Conservation (phyloP, 2,797 vertebrate species). For the Myotis pilosus region DNA sequence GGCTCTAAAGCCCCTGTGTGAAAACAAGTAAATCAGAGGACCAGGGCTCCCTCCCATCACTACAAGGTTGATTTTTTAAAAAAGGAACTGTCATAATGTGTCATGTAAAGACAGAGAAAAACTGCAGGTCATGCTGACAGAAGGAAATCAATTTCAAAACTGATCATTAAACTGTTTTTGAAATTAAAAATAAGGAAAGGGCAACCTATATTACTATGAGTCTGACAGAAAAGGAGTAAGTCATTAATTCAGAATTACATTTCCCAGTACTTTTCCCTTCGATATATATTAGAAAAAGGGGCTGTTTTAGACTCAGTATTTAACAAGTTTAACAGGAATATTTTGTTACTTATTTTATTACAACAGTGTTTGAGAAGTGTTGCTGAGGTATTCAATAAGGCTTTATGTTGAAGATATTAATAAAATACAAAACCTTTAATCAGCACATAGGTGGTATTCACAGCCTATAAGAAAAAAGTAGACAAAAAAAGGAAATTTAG, state of each 20-base stretch:
- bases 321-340: constrained; percentile 1
- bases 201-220: background rate
- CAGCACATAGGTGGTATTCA: background rate
- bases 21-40: background rate
- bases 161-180: constrained; percentile 11
- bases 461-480: background rate
- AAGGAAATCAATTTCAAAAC: constrained; percentile 44
- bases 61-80: background rate
- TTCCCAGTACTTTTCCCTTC: constrained; percentile 55
- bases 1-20: background rate
- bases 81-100: background rate
- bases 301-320: background rate
- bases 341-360: constrained; percentile 35
- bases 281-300: constrained; percentile 17
- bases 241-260: constrained; percentile 51
- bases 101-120: constrained; percentile 59
- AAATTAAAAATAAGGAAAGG: constrained; percentile 52
- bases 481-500: background rate
- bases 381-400: background rate
- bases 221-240: constrained; percentile 38
- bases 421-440: background rate
- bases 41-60: background rate
- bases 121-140: constrained; percentile 6
- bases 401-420: background rate
- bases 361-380: background rate